Evolutionary conservation across 2,797 vertebrate genomes (phyloP), one percentile per base, ranked within the genome.

Genomic region (Enteromius fasciolatus): DNA sequence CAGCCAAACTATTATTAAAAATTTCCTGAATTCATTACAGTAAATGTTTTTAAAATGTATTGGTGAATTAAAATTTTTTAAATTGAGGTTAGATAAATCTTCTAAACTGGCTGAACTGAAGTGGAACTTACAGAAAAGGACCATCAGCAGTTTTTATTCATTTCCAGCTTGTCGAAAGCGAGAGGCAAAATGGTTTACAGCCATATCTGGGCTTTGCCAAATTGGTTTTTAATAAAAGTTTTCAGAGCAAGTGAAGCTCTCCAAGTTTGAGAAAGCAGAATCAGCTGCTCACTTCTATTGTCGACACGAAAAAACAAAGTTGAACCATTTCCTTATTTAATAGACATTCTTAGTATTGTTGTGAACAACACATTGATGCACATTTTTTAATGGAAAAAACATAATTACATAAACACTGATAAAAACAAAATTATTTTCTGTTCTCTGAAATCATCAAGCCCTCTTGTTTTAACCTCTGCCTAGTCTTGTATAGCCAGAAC

Each of bases 81-180:
- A 54, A 75, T 41, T 75, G 23, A 66, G 46, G 75, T 75, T 25
- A 28, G 61, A 66, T 74, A 74, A 66, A 74, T 81, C 66, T 80
- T 68, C 57, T 66, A 63, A 80, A 80, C 68, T 80, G 78, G 57
- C 70, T 67, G 70, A 75, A 81, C 63, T 67, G 63, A 54, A 76
- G 72, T 82, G 81, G 73, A 82, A 76, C 80, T 75, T 66, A 11
- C 23, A n/a, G 67, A 57, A 80, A 57, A 59, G 63, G 25, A 76
- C 59, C 64, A 76, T 76, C 73, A 82, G 81, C 73, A 82, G 33
- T 82, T 82, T 82, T 76, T 76, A 76, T 82, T 82, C 25, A 82
- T 28, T 75, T 75, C 31, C 66, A 36, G 11, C 70, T 81, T 50
- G 61, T 25, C 33, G 23, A 54, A 74, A 74, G 44, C 10, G 7